A percentile compares a stretch with the other conserved stretches of the same genome.
Evolutionary conservation across 2,888 invertebrate genomes (phyloP).

Genomic region (Dynastes maya): DNA sequence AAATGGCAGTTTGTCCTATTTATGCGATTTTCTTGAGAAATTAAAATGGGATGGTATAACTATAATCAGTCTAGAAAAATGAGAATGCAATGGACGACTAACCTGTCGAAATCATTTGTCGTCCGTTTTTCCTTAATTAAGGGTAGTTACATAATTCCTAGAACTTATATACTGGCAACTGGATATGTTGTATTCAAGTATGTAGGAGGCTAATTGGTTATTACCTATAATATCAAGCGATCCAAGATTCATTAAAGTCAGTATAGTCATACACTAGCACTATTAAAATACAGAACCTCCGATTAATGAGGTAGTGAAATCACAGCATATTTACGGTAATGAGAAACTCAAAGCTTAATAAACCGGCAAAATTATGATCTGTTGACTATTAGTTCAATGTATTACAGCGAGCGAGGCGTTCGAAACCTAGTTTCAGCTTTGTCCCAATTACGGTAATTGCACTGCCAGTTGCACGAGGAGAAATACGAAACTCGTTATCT

Average conservation of each 20-base stretch:
- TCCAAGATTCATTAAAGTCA: not conserved
- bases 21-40: no score
- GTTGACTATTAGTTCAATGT: slow-evolving; percentile 11
- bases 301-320: not conserved
- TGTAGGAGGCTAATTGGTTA: not conserved
- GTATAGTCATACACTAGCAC: not conserved
- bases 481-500: no score
- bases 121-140: no score
- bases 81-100: no score
- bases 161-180: no score
- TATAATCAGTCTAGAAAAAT: no score
- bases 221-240: not conserved
- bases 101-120: no score
- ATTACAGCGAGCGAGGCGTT: not conserved
- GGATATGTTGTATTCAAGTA: no score
- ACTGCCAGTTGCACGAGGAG: no score
- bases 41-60: no score
- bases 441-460: not conserved
- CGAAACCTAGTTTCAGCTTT: not conserved
- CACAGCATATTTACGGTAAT: slow-evolving; percentile 12
- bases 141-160: no score
- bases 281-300: not conserved
- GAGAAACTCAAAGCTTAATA: slow-evolving; percentile 4
- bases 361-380: not conserved
- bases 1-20: no score